Percentiles rank a stretch among this genome's conserved stretches.
Conservation (phyloP, 2,888 invertebrate species). For the Watsonalla cultraria region DNA sequence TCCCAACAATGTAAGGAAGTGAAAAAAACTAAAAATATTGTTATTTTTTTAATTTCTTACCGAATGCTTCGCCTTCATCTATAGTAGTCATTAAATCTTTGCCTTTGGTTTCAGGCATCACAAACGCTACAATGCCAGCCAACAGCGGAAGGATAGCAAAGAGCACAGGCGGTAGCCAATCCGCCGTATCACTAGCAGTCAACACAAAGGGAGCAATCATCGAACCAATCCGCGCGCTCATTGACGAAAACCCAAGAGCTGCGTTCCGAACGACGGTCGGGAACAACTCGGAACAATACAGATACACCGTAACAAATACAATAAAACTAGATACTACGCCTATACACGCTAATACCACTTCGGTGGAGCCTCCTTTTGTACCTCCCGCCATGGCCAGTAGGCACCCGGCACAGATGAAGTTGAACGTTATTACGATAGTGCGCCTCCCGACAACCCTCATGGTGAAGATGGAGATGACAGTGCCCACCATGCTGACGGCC, state of each 20-base stretch:
- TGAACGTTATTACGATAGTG: constrained; percentile 81
- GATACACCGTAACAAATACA: constrained; percentile 91
- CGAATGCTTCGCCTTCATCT: constrained; percentile 85
- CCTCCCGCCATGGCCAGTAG: constrained; percentile 79
- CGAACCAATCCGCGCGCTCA: constrained; percentile 91
- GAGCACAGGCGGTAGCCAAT: constrained; percentile 83
- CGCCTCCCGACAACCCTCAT: constrained; percentile 83
- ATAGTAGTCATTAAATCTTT: constrained; percentile 87
- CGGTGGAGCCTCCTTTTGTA: constrained; percentile 57
- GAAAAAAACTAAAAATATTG: too few species aligned
- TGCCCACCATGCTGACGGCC: constrained; percentile 78
- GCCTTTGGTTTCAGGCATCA: constrained; percentile 89
- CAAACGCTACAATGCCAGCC: constrained; percentile 69
- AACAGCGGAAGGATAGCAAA: constrained; percentile 85
- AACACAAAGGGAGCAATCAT: constrained; percentile 91
- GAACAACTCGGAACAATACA: constrained; percentile 92
- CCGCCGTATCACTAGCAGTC: constrained; percentile 65
- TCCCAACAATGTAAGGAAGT: too few species aligned
- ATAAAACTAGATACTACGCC: constrained; percentile 90
- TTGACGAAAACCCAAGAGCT: constrained; percentile 93
- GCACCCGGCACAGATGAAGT: constrained; percentile 79
- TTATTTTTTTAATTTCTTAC: constrained; percentile 34
- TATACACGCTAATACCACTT: constrained; percentile 81
- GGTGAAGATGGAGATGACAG: constrained; percentile 80
- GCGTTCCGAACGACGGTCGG: constrained; percentile 93